Evolutionary conservation across 2,888 invertebrate species (phyloP), one percentile per base, ranked within the genome.

Genomic region (Ormia ochracea): DNA sequence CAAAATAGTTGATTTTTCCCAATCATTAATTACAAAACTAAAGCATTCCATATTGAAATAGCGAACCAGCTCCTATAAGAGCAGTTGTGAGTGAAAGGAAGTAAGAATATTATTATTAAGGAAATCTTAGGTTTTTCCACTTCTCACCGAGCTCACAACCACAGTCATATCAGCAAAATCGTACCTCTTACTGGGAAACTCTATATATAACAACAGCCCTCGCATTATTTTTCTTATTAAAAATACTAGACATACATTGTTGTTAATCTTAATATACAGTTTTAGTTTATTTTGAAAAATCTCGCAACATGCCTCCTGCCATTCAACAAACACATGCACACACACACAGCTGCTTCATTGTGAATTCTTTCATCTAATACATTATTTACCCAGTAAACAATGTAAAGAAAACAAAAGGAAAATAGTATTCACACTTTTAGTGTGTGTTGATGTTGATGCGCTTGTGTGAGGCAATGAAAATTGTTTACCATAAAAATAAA

Each of bases 401-500:
- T 43, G 59, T 31, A 33, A 54, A 68, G 31, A 63, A 41, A 69
- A 52, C 58, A 70, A 79, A 23, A 70, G 31, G 50, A 50, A 33
- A 14, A 31, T 19, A 36, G 6, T 26, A 36, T 28, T 12, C 38
- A 50, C 21, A 19, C n/a, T 43, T 0, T 10, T 4, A 38, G 19
- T 38, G n/a, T 38, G 28, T 73, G 26, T n/a, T n/a, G n/a, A n/a
- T 52, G 61, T 61, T 4, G 14, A 9, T 41, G 3, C 12, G 26
- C 26, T 17, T 65, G 31, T 72, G 65, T 63, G 43, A 65, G 70
- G 68, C 63, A 76, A 63, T 76, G 74, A 52, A 76, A 76, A 76
- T 80, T 80, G 80, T 80, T 80, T 80, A 72, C 80, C 65, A 76
- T 73, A 73, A 76, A 75, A 76, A 80, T 80, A 68, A 73, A 76